Evolutionary conservation across 2,888 invertebrate genomes (phyloP), one percentile per base, ranked within the genome.

Genomic region (Campaea margaritaria): DNA sequence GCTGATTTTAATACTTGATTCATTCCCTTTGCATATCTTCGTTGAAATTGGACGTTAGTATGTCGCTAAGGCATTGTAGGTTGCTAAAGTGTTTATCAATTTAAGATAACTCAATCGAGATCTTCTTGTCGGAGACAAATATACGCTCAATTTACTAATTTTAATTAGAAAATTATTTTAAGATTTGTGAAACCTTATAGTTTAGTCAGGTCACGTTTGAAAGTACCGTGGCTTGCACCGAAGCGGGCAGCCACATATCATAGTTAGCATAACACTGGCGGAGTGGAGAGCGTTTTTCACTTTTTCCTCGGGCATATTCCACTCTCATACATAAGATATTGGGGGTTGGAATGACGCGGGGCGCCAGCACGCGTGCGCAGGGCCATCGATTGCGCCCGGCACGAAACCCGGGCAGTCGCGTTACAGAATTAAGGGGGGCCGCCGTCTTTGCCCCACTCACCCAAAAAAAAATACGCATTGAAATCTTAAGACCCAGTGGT

Each of bases 271-370:
- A 65, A 63, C 62, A 70, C 70, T 67, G 67, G 61, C 56, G 65
- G 69, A 62, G 48, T 65, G 46, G 48, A 68, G 65, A 70, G 72
- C 73, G 67, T 77, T 85, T 73, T 84, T 84, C 83, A 84, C 82
- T 85, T 84, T 78, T 87, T 84, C 81, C 82, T 75, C 77, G 67
- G 70, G 77, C 78, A 79, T 80, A 79, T 81, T 79, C 79, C 80
- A 76, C 81, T 86, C 84, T 88, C 89, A 91, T 91, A 91, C 89
- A 91, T 90, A 91, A 91, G 90, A 89, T 87, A 91, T 90, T 78
- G 85, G 81, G 84, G 82, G 81, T 79, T 73, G 79, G 77, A 73
- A 76, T 83, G 85, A 82, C 85, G 87, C 82, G 80, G 76, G 78
- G 68, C 71, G 69, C 79, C 57, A 83, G 54, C 72, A 78, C 76